phyloP scores from a whole-genome alignment of 2,113 vertebrate genomes.

The Poeciliopsis retropinna region DNA sequence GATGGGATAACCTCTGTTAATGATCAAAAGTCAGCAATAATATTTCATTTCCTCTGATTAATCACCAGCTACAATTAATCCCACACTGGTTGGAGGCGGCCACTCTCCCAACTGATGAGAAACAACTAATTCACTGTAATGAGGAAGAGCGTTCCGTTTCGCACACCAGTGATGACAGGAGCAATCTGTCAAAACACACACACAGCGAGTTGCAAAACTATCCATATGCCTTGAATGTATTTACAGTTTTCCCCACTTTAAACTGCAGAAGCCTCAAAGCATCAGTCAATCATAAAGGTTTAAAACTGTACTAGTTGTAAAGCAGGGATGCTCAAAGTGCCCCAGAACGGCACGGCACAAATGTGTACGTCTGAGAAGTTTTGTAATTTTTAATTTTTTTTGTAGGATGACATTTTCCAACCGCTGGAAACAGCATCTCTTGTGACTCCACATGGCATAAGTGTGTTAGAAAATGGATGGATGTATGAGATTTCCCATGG shows the following conservation, averaged over 20 bases:
- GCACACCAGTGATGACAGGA: conserved; percentile 34
- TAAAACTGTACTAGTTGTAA: not conserved
- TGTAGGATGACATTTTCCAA: too few species aligned
- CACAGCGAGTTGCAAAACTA: not conserved
- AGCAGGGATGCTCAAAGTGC: not conserved
- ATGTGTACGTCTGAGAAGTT: too few species aligned
- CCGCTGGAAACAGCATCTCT: too few species aligned
- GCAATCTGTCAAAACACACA: not conserved
- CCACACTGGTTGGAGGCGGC: conserved; percentile 13
- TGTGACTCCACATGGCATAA: too few species aligned
- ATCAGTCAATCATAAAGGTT: not conserved
- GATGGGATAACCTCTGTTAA: conserved; percentile 28
- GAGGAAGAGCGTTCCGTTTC: conserved; percentile 20
- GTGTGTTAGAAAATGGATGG: too few species aligned
- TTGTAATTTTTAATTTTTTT: too few species aligned
- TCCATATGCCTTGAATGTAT: not conserved
- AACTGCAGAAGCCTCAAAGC: not conserved
- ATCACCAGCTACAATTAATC: conserved; percentile 36
- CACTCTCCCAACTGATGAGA: conserved; percentile 28
- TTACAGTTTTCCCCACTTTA: not conserved
- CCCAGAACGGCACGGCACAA: too few species aligned
- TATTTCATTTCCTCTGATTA: conserved; percentile 54
- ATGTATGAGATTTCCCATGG: too few species aligned
- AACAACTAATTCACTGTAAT: conserved; percentile 20
- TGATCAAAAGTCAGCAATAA: conserved; percentile 20